These are phyloP conservation scores for Harlomillsia oculata DNA, from an alignment of 1,140 invertebrate species.

Conservation along the genomic window DNA sequence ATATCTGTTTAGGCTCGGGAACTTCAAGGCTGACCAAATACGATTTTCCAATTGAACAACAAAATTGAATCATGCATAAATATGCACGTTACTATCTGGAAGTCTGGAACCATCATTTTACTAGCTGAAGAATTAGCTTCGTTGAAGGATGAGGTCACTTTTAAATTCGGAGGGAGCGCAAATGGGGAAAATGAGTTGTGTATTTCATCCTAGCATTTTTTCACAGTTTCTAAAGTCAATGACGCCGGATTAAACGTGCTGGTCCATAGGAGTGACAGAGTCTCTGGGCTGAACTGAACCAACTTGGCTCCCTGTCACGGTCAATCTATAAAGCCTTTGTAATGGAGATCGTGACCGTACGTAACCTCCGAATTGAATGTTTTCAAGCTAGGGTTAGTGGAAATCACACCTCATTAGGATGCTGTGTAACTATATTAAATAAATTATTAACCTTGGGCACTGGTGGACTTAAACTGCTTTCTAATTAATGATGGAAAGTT, in stretches of 20 bases:
- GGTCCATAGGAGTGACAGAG: constrained; percentile 38
- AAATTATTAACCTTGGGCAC: constrained; percentile 38
- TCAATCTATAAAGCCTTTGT: constrained; percentile 36
- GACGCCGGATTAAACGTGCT: constrained; percentile 43
- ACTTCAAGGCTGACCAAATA: no score
- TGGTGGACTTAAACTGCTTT: constrained; percentile 35
- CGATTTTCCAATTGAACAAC: no score
- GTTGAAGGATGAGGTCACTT: constrained; percentile 45
- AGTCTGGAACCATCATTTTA: constrained; percentile 43
- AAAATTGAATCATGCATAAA: no score
- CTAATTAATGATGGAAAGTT: constrained; percentile 22
- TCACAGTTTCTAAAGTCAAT: constrained; percentile 46
- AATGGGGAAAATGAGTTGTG: constrained; percentile 18
- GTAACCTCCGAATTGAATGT: constrained; percentile 40
- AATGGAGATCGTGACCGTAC: constrained; percentile 52
- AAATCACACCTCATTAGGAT: constrained; percentile 45
- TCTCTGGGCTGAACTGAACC: constrained; percentile 23
- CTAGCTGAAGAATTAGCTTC: constrained; percentile 47
- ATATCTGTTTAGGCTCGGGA: no score
- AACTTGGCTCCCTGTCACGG: constrained; percentile 19
- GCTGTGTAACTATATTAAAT: constrained; percentile 40
- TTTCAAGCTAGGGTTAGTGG: constrained; percentile 41
- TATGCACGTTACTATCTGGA: no score
- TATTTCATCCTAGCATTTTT: constrained; percentile 38
- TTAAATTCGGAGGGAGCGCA: constrained; percentile 23